These are phyloP conservation scores for Rhamnusium bicolor DNA, from an alignment of 2,888 invertebrate genomes.

Conservation along the genomic window DNA sequence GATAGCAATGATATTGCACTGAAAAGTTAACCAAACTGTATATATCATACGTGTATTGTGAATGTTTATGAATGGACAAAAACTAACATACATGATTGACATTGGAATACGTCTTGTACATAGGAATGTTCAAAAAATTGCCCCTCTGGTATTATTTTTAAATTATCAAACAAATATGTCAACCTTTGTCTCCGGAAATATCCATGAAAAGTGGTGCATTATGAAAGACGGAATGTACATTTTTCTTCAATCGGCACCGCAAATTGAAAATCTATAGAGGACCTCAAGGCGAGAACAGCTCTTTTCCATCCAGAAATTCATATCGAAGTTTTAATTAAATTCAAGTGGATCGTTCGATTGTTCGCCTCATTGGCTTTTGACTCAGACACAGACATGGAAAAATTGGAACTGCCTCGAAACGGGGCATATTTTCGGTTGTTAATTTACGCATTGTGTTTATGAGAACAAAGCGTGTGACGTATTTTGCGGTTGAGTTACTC, in stretches of 20 bases:
- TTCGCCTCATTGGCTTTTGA: conserved; percentile 39
- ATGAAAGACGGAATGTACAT: conserved; percentile 42
- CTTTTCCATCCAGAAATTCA: conserved; percentile 42
- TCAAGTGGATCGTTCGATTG: conserved; percentile 34
- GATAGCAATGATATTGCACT: no score
- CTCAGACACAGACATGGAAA: conserved; percentile 22
- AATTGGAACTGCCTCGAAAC: conserved; percentile 40
- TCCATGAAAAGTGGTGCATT: conserved; percentile 33
- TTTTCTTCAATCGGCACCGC: conserved; percentile 43
- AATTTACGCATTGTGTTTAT: conserved; percentile 35
- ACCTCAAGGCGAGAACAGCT: conserved; percentile 22
- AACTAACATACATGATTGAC: no score
- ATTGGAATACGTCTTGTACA: no score
- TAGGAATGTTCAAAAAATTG: no score
- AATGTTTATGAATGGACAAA: no score
- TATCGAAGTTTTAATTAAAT: conserved; percentile 49
- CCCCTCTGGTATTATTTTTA: no score
- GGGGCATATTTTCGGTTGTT: conserved; percentile 36
- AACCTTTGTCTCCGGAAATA: conserved; percentile 8
- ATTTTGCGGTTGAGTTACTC: not conserved
- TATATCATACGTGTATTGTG: no score
- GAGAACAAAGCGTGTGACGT: not conserved
- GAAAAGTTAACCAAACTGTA: no score
- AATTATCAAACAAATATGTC: not conserved
- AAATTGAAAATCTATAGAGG: conserved; percentile 48